Conservation (phyloP, 1,140 invertebrate genomes). For the Cydia splendana region DNA sequence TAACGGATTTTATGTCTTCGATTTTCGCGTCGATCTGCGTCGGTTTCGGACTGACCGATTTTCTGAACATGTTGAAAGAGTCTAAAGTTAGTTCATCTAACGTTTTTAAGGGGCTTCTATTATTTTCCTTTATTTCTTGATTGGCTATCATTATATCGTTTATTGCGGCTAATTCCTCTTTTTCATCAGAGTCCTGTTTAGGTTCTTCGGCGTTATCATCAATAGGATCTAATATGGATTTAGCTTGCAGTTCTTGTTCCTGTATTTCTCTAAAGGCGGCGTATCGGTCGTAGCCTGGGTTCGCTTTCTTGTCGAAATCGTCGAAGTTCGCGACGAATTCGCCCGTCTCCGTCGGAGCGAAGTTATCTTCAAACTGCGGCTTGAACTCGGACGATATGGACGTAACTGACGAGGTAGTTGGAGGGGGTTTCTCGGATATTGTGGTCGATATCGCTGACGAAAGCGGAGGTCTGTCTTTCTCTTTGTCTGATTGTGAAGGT, state of each 20-base stretch:
- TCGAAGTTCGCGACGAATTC: constrained; percentile 83
- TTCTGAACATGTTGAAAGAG: constrained; percentile 74
- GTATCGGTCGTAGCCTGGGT: constrained; percentile 84
- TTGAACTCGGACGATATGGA: constrained; percentile 57
- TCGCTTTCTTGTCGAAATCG: constrained; percentile 79
- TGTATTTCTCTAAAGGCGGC: constrained; percentile 92
- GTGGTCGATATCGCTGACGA: constrained; percentile 36
- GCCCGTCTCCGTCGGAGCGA: constrained; percentile 59
- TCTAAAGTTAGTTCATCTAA: constrained; percentile 74
- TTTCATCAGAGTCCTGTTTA: constrained; percentile 73
- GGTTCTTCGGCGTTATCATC: constrained; percentile 56
- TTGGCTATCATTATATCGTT: constrained; percentile 58
- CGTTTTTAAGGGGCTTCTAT: constrained; percentile 64
- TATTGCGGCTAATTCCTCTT: constrained; percentile 66
- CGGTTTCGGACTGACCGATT: constrained; percentile 69
- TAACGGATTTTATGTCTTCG: constrained; percentile 77
- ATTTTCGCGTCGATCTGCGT: constrained; percentile 73
- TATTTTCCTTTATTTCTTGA: constrained; percentile 55
- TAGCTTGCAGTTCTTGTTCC: constrained; percentile 84
- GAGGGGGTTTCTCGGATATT: constrained; percentile 38
- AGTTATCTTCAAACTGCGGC: constrained; percentile 82
- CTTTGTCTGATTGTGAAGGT: constrained; percentile 40
- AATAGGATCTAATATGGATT: constrained; percentile 73
- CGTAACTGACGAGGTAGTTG: constrained; percentile 36
- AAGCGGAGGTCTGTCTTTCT: constrained; percentile 57